Conservation (phyloP, 2,797 vertebrate genomes). For the Microctenopoma lineatum region DNA sequence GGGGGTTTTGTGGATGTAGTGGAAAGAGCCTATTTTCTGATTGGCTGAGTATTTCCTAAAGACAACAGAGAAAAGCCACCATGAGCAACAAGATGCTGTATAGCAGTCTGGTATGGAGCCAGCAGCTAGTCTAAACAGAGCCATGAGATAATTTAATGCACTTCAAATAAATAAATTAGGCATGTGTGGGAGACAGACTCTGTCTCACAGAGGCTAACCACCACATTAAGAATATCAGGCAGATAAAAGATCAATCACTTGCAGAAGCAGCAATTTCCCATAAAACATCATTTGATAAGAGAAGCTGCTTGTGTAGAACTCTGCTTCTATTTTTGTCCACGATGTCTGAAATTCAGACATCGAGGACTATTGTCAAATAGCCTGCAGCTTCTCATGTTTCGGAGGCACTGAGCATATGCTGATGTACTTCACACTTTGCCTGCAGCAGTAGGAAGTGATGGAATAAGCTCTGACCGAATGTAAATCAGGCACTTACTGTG, state of each 20-base stretch:
- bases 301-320: constrained; percentile 23
- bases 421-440: constrained; percentile 23
- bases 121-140: constrained; percentile 14
- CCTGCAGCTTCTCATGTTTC: constrained; percentile 38
- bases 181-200: constrained; percentile 12
- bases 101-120: constrained; percentile 12
- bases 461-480: not conserved
- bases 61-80: not conserved
- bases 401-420: constrained; percentile 1
- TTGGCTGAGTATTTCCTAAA: constrained; percentile 94
- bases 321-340: constrained; percentile 56
- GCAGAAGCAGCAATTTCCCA: constrained; percentile 23
- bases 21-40: constrained; percentile 92
- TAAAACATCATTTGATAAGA: constrained; percentile 39
- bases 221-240: constrained; percentile 25
- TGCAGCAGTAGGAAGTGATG: not conserved
- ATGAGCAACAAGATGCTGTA: constrained; percentile 8
- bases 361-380: constrained; percentile 47
- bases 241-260: constrained; percentile 46
- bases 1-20: constrained; percentile 90
- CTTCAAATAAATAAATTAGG: constrained; percentile 45
- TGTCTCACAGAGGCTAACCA: constrained; percentile 28
- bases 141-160: constrained; percentile 35
- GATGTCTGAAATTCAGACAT: constrained; percentile 24
- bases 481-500: not conserved